A percentile compares a stretch with the other conserved stretches of the same genome.
Evolutionary conservation across 2,113 vertebrate genomes (phyloP).

Genomic region (Sorex araneus): DNA sequence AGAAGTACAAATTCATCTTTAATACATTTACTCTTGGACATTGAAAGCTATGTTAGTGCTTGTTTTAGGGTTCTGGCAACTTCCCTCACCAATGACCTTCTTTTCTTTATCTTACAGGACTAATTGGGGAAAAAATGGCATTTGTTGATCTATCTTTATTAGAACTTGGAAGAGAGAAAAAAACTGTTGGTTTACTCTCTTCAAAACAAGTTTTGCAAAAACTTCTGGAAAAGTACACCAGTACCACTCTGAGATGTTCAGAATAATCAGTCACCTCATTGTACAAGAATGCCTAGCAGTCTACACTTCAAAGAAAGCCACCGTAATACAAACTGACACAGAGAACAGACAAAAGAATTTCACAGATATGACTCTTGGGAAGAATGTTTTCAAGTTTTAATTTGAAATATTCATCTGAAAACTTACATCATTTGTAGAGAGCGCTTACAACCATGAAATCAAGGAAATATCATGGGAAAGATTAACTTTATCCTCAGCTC

Average conservation of each 20-base stretch:
- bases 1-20: neutral
- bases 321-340: neutral
- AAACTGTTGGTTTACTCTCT: slow-evolving; percentile 25
- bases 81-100: neutral
- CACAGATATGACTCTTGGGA: neutral
- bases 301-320: too few relatives aligned
- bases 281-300: too few relatives aligned
- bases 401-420: slow-evolving; percentile 12
- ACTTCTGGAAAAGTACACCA: slow-evolving; percentile 5
- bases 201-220: slow-evolving; percentile 52
- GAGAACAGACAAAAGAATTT: neutral
- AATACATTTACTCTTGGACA: neutral
- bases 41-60: neutral
- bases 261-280: slow-evolving; percentile 3
- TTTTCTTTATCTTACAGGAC: neutral
- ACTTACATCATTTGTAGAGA: slow-evolving; percentile 34
- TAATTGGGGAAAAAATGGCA: slow-evolving; percentile 5
- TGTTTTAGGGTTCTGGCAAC: neutral
- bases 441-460: neutral
- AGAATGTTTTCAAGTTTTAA: neutral
- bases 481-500: neutral
- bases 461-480: neutral
- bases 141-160: slow-evolving; percentile 27
- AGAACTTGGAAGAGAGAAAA: neutral
- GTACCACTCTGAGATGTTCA: neutral